Conservation (phyloP, 2,888 invertebrate species). For the Hermaeophaga mercurialis region DNA sequence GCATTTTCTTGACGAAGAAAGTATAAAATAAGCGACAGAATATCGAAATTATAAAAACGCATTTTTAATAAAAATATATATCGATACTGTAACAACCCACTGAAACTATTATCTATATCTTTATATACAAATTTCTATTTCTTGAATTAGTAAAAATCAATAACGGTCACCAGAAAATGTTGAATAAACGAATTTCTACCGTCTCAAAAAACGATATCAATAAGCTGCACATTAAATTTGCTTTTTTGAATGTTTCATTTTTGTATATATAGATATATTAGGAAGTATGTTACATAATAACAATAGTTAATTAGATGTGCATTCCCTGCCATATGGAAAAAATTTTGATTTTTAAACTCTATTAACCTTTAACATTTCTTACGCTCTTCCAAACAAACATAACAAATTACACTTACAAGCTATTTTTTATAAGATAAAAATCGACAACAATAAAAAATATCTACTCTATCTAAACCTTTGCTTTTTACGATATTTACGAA, state of each 20-base stretch:
- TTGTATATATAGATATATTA: too few relatives aligned
- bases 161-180: too few relatives aligned
- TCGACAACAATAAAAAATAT: conserved; percentile 51
- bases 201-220: too few relatives aligned
- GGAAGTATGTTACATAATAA: too few relatives aligned
- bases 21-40: conserved; percentile 30
- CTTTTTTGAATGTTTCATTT: too few relatives aligned
- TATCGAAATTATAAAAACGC: conserved; percentile 17
- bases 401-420: conserved; percentile 46
- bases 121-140: too few relatives aligned
- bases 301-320: conserved; percentile 20
- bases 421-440: conserved; percentile 45
- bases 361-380: conserved; percentile 46
- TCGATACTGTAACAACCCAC: too few relatives aligned
- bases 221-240: too few relatives aligned
- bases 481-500: conserved; percentile 50
- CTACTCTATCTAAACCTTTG: conserved; percentile 38
- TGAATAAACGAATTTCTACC: too few relatives aligned
- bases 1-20: conserved; percentile 28
- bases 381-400: conserved; percentile 46
- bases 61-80: conserved; percentile 17
- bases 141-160: too few relatives aligned
- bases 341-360: conserved; percentile 37
- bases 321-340: conserved; percentile 30
- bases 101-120: too few relatives aligned